Evolutionary conservation across 2,797 vertebrate genomes (phyloP).

Genomic region (Mycteria americana): DNA sequence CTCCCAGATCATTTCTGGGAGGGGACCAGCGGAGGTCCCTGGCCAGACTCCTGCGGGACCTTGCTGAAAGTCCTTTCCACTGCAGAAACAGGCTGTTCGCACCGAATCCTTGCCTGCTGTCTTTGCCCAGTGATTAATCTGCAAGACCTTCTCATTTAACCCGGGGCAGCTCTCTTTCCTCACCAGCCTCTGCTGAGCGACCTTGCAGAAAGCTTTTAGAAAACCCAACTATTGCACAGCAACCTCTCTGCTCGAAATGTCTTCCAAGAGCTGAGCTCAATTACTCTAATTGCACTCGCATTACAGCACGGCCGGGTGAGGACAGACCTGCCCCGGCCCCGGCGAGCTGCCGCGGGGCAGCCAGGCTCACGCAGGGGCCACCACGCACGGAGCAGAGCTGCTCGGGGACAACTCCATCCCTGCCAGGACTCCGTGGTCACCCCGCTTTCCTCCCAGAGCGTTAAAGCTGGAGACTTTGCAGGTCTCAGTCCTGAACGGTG

Average conservation of each 20-base stretch:
- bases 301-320: rapidly evolving
- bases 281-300: not conserved
- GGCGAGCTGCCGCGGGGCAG: rapidly evolving
- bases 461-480: not conserved
- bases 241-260: not conserved
- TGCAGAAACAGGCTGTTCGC: not conserved
- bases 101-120: not conserved
- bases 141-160: not conserved
- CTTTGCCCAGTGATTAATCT: not conserved
- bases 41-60: not conserved
- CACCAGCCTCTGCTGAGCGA: not conserved
- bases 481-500: not conserved
- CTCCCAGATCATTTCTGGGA: not conserved
- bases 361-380: not conserved
- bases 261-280: not conserved
- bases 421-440: rapidly evolving
- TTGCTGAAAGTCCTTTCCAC: not conserved
- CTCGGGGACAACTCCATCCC: not conserved
- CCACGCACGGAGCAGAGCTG: not conserved
- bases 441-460: not conserved
- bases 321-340: not conserved
- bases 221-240: not conserved
- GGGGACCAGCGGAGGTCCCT: not conserved
- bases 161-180: not conserved
- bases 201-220: not conserved